Evolutionary conservation across 2,113 vertebrate genomes (phyloP).

Genomic region (Corynorhinus townsendii): DNA sequence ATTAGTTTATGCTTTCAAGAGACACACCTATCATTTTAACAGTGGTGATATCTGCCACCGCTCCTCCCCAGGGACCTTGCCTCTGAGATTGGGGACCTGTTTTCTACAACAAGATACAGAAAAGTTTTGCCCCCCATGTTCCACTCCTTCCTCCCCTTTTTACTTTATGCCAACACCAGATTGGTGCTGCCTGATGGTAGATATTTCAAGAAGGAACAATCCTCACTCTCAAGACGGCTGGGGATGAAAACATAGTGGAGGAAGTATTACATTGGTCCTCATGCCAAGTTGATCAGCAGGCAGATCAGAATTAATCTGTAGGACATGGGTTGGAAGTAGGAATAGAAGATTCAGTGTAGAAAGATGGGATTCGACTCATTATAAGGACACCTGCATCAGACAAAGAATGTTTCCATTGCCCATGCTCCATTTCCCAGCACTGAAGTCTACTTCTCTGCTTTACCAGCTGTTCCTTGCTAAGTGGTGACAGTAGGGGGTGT

Average conservation of each 20-base stretch:
- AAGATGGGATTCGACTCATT: background rate
- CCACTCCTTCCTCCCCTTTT: background rate
- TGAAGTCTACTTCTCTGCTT: background rate
- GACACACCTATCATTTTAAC: background rate
- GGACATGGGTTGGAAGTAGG: background rate
- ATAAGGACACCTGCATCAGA: background rate
- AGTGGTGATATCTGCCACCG: background rate
- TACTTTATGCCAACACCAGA: background rate
- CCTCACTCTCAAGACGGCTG: background rate
- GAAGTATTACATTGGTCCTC: background rate
- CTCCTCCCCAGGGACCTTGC: background rate
- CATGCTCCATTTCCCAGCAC: background rate
- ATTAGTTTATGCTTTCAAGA: background rate
- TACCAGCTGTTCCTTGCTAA: background rate
- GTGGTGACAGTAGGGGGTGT: background rate
- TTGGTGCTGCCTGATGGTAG: background rate
- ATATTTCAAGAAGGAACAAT: no score
- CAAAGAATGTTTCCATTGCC: background rate
- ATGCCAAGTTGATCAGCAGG: background rate
- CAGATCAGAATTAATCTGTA: background rate
- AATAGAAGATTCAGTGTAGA: background rate
- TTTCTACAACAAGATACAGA: background rate
- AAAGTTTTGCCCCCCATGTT: accelerated
- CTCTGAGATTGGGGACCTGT: background rate
- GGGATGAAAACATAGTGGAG: background rate